Conservation (phyloP, 1,140 invertebrate species). For the Marisa cornuarietis region DNA sequence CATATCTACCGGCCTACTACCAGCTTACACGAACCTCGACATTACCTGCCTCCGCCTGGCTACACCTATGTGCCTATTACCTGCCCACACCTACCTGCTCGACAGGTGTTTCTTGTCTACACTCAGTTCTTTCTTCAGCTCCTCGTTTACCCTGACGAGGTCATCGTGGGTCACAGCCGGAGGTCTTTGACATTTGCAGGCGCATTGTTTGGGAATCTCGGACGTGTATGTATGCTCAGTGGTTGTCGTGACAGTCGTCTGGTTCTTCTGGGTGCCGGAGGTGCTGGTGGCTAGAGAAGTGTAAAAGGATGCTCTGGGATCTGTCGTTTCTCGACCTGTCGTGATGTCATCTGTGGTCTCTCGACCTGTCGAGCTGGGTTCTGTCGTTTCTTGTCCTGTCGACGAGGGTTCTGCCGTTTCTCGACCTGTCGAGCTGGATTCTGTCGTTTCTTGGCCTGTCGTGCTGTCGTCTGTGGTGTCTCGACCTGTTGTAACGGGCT, state of each 20-base stretch:
- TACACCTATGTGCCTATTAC: no score
- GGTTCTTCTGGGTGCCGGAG: neutral
- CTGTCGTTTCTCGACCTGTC: no score
- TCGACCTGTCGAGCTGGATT: neutral
- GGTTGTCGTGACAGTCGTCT: neutral
- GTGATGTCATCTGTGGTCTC: neutral
- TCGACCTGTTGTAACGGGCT: no score
- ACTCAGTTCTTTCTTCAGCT: neutral
- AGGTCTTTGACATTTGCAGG: neutral
- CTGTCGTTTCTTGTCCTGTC: neutral
- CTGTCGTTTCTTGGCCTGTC: neutral
- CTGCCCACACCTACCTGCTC: neutral
- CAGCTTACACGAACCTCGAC: no score
- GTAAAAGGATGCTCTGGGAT: neutral
- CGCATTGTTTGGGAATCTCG: neutral
- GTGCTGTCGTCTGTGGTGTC: no score
- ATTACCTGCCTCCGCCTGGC: no score
- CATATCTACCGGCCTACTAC: no score
- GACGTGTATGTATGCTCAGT: neutral
- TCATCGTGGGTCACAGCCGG: neutral
- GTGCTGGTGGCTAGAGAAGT: neutral
- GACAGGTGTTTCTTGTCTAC: slow-evolving; percentile 8
- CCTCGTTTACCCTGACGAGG: neutral
- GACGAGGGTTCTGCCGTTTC: neutral
- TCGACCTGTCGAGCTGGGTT: neutral